A percentile compares a stretch with the other conserved stretches of the same genome.
These are phyloP conservation scores for Gymnocypris eckloni DNA, from an alignment of 2,797 vertebrate genomes.

Conservation along the genomic window DNA sequence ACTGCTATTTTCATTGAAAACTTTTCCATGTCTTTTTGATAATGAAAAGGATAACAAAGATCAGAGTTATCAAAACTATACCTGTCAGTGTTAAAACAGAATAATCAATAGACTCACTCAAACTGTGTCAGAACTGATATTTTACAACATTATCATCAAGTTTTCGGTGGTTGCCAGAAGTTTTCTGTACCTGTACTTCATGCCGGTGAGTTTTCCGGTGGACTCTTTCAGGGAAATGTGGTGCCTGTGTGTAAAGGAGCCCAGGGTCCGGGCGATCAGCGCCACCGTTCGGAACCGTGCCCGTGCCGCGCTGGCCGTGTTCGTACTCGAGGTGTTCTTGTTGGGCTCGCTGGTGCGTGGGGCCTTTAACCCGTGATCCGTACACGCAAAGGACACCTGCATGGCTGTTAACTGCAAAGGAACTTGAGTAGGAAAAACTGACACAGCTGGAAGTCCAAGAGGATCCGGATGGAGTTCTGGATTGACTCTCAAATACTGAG, in stretches of 20 bases:
- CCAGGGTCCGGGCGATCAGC: conserved; percentile 94
- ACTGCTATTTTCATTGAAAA: neutral
- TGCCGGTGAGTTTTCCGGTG: conserved; percentile 96
- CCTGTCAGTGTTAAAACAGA: neutral
- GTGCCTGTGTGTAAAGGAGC: conserved; percentile 94
- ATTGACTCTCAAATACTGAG: neutral
- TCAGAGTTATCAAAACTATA: neutral
- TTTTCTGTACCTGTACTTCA: conserved; percentile 85
- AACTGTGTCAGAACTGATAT: neutral
- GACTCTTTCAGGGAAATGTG: conserved; percentile 98
- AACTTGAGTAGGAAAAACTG: conserved; percentile 7
- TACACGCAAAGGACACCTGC: conserved; percentile 99
- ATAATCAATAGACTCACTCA: neutral
- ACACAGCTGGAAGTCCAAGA: conserved; percentile 26
- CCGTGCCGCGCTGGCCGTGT: conserved; percentile 83
- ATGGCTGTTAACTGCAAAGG: conserved; percentile 75
- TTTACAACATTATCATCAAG: neutral
- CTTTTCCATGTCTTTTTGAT: neutral
- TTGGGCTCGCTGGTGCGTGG: conserved; percentile 92
- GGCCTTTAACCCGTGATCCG: conserved; percentile 94
- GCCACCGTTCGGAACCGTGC: conserved; percentile 96
- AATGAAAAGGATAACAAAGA: neutral
- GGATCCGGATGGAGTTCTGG: neutral
- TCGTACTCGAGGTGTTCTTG: conserved; percentile 90
- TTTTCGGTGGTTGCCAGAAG: neutral